Conservation (phyloP, 2,797 vertebrate genomes). For the Eulemur rubriventer region DNA sequence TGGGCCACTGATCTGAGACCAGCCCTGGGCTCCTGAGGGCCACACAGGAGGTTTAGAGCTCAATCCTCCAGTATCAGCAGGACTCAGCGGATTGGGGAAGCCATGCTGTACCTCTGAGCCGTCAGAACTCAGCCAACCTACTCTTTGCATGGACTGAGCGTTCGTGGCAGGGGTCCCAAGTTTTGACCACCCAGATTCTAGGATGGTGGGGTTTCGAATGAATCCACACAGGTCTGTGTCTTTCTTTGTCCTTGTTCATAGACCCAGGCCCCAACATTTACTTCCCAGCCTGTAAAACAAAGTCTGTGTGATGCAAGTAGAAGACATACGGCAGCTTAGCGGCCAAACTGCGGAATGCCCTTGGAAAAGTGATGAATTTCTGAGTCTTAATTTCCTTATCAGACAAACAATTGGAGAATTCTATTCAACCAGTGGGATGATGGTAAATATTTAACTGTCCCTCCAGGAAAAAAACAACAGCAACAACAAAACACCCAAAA, state of each 20-base stretch:
- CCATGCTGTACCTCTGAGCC: neutral
- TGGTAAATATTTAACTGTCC: neutral
- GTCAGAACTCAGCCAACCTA: neutral
- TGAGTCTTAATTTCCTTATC: neutral
- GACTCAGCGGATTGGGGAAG: neutral
- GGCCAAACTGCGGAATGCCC: neutral
- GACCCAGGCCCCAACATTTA: neutral
- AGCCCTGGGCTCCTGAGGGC: neutral
- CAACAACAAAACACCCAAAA: neutral
- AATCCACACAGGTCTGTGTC: neutral
- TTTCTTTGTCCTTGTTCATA: neutral
- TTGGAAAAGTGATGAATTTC: neutral
- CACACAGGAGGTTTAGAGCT: neutral
- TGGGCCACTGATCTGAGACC: neutral
- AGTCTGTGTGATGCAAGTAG: neutral
- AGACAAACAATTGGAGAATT: constrained; percentile 17
- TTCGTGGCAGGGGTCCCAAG: neutral
- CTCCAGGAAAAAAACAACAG: neutral
- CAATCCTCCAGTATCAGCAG: neutral
- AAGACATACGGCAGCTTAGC: neutral
- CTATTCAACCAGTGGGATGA: neutral
- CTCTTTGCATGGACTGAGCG: neutral
- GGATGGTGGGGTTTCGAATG: neutral
- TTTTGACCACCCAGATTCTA: neutral
- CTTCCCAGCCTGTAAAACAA: neutral